A percentile compares a stretch with the other conserved stretches of the same genome.
Evolutionary conservation across 2,888 invertebrate genomes (phyloP).

Genomic region (Cosmopolites sordidus): DNA sequence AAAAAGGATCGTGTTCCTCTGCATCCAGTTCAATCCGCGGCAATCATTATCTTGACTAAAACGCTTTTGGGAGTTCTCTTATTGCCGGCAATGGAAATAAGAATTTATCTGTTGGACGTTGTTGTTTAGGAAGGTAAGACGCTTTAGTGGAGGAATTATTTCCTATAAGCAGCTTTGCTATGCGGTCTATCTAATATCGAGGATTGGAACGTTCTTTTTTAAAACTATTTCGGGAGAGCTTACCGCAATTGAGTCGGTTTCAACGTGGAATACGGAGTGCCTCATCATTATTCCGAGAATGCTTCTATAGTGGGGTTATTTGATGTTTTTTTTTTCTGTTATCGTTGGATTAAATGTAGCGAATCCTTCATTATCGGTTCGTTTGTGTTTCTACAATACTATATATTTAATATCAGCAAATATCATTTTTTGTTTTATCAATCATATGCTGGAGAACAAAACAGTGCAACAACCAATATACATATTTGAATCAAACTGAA

Average conservation of each 20-base stretch:
- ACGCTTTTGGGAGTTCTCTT: slow-evolving; percentile 7
- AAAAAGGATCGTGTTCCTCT: no score
- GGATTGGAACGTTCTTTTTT: not conserved
- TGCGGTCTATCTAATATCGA: not conserved
- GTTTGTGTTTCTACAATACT: no score
- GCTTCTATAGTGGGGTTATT: not conserved
- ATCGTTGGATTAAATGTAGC: no score
- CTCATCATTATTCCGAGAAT: not conserved
- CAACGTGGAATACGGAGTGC: not conserved
- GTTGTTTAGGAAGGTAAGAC: slow-evolving; percentile 5
- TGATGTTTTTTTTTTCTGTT: not conserved
- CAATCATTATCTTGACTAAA: slow-evolving; percentile 14
- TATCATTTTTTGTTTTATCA: no score
- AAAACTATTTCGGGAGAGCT: not conserved
- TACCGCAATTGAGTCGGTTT: not conserved
- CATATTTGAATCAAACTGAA: no score
- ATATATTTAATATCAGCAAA: no score
- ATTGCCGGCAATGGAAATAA: slow-evolving; percentile 14
- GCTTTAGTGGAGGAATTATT: not conserved
- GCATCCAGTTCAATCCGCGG: slow-evolving; percentile 3
- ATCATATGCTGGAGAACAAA: no score
- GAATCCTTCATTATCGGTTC: no score
- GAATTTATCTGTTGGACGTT: slow-evolving; percentile 11
- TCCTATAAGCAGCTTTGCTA: not conserved
- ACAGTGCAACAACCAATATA: no score